Base-by-base conservation (phyloP, 2,888 invertebrate species). In the Rhamphomyia laevipes region DNA sequence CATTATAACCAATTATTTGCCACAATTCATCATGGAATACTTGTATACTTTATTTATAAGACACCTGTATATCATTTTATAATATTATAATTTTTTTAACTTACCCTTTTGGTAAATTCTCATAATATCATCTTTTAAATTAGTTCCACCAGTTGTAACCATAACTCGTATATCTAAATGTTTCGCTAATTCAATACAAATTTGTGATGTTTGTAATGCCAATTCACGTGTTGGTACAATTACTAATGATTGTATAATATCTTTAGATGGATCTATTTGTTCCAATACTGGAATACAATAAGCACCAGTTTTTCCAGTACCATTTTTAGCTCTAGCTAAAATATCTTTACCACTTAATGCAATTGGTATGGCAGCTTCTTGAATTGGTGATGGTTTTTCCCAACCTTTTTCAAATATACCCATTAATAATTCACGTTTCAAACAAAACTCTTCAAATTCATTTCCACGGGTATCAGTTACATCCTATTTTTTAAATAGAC, bases 401-500 rank as follows among this genome's bases (percentile, higher is more conserved):
- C 93, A 96, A 53, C 96, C 99, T 74, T 99, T 99, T 73, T 99
- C 99, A 72, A 97, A 99, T 67, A 99, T 99, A 58, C 99, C 99
- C 96, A 99, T 99, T 61, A 99, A 76, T 63, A 99, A 78, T 75
- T 95, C 93, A 61, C 99, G 80, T 74, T 93, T 93, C 59, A 99
- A 78, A 73, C 96, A 96, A 74, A 95, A 99, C 74, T 99, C 97
- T 77, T 99, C 97, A 76, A 99, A 99, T 73, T 97, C 96, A 76
- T 95, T 95, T 63, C 97, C 97, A 76, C 93, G 86, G 66, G 95
- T 95, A 73, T 95, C 92, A 60, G 97, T 99, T 61, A 99, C 97
- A 85, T 99, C 97, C 94, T 94, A 58, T 51, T 67, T 3, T 33
- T 13, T 33, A 65, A 60, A 45, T 17, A 35, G 12, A 27, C 52